phyloP scores from a whole-genome alignment of 30 jellyfish, hydroid and myxozoan species.

The Aurelia aurita region DNA sequence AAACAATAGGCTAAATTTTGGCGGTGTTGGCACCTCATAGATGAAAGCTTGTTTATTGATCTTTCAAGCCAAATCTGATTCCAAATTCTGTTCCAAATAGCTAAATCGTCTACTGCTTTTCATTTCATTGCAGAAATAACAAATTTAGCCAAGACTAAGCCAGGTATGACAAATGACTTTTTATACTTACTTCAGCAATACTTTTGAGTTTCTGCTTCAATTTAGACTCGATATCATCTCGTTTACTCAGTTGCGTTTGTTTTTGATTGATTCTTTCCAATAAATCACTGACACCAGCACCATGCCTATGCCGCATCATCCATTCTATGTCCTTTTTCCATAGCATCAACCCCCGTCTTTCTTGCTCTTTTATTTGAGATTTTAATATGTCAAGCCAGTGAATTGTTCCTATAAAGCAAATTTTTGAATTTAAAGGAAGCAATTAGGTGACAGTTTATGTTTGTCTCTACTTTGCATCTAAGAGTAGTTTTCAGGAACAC shows the following conservation, averaged over 20 bases:
- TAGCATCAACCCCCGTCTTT: conserved; percentile 30
- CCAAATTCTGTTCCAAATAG: too few species aligned
- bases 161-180: too few species aligned
- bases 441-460: not conserved
- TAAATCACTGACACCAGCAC: conserved; percentile 4
- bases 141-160: too few species aligned
- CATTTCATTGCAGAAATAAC: too few species aligned
- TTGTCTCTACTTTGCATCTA: too few species aligned
- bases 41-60: too few species aligned
- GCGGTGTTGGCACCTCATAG: too few species aligned
- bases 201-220: not conserved
- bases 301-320: conserved; percentile 21
- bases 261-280: conserved; percentile 9
- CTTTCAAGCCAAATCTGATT: too few species aligned
- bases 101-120: too few species aligned
- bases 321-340: conserved; percentile 34
- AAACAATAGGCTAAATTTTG: too few species aligned
- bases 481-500: too few species aligned
- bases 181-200: conserved; percentile 18
- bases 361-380: conserved; percentile 49
- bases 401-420: conserved; percentile 10
- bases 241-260: not conserved
- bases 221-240: not conserved
- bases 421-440: not conserved
- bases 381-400: conserved; percentile 25